These are phyloP conservation scores for Rhinichthys osculus DNA, from an alignment of 2,797 vertebrate species.

Conservation along the genomic window DNA sequence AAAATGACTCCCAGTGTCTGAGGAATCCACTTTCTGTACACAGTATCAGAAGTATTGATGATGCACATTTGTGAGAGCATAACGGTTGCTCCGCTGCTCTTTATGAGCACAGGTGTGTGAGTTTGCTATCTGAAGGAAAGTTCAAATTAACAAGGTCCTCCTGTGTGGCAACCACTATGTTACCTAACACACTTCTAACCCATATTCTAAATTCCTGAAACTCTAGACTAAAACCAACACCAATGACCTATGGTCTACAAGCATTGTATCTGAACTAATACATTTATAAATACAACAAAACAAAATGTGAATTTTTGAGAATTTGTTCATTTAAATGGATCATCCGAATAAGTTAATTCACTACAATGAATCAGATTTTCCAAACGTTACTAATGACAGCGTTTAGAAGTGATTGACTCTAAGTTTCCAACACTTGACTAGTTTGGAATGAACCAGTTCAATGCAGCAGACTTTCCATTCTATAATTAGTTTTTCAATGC, in stretches of 20 bases:
- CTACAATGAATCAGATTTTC: neutral
- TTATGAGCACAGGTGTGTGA: constrained; percentile 3
- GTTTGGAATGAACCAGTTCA: neutral
- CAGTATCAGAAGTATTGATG: neutral
- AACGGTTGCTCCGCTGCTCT: neutral
- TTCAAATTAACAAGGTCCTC: neutral
- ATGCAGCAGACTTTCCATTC: neutral
- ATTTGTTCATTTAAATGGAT: neutral
- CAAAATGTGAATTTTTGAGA: too few relatives aligned
- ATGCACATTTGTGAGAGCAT: neutral
- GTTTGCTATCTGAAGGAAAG: constrained; percentile 4
- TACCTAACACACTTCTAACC: neutral
- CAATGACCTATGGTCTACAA: neutral
- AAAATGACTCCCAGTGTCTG: constrained; percentile 6
- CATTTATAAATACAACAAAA: neutral
- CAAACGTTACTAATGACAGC: neutral
- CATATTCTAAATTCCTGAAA: neutral
- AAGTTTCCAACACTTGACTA: neutral
- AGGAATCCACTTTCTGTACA: neutral
- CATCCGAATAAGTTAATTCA: neutral
- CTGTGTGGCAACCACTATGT: neutral
- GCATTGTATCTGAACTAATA: neutral
- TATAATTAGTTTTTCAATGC: neutral
- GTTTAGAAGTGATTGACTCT: neutral
- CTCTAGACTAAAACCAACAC: neutral